Base-by-base conservation (phyloP, 2,113 vertebrate genomes). In the Eudyptes chrysolophus region DNA sequence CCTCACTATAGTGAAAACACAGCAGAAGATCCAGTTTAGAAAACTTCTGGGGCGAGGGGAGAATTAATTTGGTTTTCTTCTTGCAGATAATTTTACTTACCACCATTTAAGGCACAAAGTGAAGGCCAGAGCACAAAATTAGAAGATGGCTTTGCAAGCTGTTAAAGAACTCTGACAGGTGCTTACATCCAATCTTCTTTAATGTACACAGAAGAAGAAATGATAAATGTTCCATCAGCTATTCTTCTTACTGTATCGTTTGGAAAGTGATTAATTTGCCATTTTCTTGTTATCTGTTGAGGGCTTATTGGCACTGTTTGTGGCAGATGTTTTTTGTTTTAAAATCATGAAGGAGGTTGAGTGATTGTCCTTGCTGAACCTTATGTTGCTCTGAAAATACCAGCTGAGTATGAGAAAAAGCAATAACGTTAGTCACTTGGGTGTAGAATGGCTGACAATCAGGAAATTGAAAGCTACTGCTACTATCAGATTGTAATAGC, bases 211-310 rank as follows among this genome's bases (percentile, higher is more conserved):
- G 82, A 78, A 87, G 52, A n/a, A 77, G 76, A 94, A 86, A 88
- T 68, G 12, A 89, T 81, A 66, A 84, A 89, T 52, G 46, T 70
- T 66, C 87, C 49, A 61, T 91, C 46, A 89, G 61, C 61, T 58
- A 16, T 89, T 84, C 44, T 81, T n/a, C 87, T 93, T 91, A 69
- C 84, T 81, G 46, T 89, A 74, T 80, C 42, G 13, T 92, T 91
- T 91, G 27, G 64, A 48, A 87, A 87, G 55, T 87, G 58, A 94
- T 84, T 94, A 84, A 92, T 95, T 93, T 84, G 68, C 55, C 40
- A 70, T 84, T 86, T 91, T 77, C 62, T 55, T 93, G n/a, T 81
- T 84, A 89, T 81, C 60, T 84, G 44, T 70, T 79, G 75, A 81
- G 54, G 29, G 46, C 55, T 93, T 93, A 84, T 84, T 94, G 76